Conservation (phyloP, 2,797 vertebrate species). For the Synaphobranchus kaupii region DNA sequence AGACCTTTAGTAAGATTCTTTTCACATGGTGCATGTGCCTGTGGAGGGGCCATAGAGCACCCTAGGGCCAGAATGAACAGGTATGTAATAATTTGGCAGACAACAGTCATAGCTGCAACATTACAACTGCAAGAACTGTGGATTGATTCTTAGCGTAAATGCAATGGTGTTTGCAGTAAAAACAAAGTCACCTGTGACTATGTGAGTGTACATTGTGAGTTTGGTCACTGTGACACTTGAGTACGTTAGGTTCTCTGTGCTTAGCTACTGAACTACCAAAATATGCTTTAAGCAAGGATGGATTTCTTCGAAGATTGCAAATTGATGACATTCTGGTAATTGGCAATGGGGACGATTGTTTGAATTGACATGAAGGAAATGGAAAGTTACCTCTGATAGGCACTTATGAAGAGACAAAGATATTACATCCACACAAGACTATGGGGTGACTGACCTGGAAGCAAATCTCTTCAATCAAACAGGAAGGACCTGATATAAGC, state of each 20-base stretch:
- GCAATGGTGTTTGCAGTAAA: neutral
- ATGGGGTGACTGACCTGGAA: neutral
- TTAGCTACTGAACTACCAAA: neutral
- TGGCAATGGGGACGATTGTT: no score
- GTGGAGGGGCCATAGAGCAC: neutral
- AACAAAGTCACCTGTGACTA: neutral
- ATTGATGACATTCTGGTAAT: no score
- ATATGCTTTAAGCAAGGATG: neutral
- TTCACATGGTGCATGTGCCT: neutral
- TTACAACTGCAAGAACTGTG: neutral
- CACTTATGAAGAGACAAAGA: neutral
- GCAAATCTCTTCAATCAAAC: neutral
- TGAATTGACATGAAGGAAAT: no score
- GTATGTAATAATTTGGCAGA: neutral
- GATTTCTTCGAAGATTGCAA: neutral
- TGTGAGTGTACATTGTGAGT: neutral
- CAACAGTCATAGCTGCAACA: neutral
- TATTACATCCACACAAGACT: neutral
- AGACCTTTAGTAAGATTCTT: conserved; percentile 29
- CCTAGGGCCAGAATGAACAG: neutral
- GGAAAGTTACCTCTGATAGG: neutral
- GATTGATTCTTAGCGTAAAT: neutral
- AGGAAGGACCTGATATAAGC: neutral
- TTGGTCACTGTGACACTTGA: no score
- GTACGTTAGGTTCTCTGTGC: no score